phyloP scores from a whole-genome alignment of 2,888 invertebrate species.

The Lasioglossum vierecki region DNA sequence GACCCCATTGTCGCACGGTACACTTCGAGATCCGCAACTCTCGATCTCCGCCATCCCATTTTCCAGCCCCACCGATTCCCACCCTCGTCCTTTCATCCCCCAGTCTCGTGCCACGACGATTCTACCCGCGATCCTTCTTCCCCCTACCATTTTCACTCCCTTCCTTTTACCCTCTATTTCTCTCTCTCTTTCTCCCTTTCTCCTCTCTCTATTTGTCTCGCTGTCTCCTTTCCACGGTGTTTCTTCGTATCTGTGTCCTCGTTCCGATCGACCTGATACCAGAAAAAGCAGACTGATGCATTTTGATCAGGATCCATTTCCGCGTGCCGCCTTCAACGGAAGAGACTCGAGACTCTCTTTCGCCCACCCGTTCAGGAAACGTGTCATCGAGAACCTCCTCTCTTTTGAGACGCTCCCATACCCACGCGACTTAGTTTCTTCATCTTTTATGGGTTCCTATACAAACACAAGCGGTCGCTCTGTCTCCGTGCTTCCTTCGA shows the following conservation, averaged over 20 bases:
- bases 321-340: constrained; percentile 56
- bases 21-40: constrained; percentile 61
- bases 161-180: neutral
- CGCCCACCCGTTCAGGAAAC: constrained; percentile 50
- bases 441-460: constrained; percentile 53
- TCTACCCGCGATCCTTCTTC: constrained; percentile 24
- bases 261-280: constrained; percentile 53
- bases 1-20: constrained; percentile 66
- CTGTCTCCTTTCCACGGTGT: neutral
- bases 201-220: constrained; percentile 16
- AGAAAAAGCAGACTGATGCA: constrained; percentile 67
- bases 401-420: constrained; percentile 43
- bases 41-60: constrained; percentile 65
- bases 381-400: constrained; percentile 55
- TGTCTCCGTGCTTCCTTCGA: neutral
- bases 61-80: constrained; percentile 51
- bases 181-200: neutral
- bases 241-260: constrained; percentile 7
- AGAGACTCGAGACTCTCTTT: constrained; percentile 53
- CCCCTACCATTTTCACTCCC: neutral
- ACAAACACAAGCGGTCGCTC: neutral
- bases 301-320: constrained; percentile 70
- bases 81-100: constrained; percentile 20
- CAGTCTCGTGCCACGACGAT: constrained; percentile 29
- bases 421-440: constrained; percentile 48